phyloP scores from a whole-genome alignment of 37 sponge, comb jelly and placozoan species.

The Hexactinellida sp. region DNA sequence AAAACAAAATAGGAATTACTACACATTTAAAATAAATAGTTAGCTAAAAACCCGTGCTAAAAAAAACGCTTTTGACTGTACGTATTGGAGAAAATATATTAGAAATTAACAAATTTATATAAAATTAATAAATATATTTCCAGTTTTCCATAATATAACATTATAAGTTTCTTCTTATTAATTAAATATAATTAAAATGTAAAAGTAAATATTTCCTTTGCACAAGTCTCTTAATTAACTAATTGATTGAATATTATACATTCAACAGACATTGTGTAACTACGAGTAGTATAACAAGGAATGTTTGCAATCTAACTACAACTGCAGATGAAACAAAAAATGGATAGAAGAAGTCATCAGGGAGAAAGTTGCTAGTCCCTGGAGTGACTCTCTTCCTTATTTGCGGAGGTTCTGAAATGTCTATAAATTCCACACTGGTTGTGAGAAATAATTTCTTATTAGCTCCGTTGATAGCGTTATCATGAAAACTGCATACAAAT shows the following conservation, averaged over 20 bases:
- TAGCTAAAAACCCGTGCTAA: no score
- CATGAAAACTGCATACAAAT: neutral
- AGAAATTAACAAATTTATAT: no score
- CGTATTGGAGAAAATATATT: no score
- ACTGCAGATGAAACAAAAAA: neutral
- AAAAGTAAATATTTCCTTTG: no score
- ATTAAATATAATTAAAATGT: no score
- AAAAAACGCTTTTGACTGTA: no score
- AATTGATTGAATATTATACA: neutral
- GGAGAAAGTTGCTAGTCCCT: neutral
- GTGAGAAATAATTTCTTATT: neutral
- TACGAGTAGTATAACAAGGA: neutral
- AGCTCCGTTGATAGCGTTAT: neutral
- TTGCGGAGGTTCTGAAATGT: neutral
- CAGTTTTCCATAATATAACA: no score
- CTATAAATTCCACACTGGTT: neutral
- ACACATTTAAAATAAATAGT: no score
- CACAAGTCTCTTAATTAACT: no score
- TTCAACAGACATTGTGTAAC: neutral
- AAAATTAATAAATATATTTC: no score
- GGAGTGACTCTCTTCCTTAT: neutral
- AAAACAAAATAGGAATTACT: no score
- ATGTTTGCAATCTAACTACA: neutral
- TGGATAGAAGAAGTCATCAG: constrained; percentile 16
- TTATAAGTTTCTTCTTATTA: no score